Conservation (phyloP, 2,797 vertebrate species). For the Triplophysa yarkandensis region DNA sequence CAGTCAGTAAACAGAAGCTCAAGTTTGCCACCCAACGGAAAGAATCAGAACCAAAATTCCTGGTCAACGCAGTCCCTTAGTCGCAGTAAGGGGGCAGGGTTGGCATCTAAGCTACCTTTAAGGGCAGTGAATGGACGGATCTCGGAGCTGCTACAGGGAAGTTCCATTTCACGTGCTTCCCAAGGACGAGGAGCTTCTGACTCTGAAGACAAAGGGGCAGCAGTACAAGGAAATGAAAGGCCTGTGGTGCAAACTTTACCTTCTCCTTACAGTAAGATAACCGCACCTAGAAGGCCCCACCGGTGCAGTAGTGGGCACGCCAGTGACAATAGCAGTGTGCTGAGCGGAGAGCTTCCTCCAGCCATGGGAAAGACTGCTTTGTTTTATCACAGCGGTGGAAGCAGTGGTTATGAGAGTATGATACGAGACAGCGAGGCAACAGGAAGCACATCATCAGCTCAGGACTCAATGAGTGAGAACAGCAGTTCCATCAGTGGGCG, state of each 20-base stretch:
- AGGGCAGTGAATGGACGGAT: conserved; percentile 92
- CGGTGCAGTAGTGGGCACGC: conserved; percentile 93
- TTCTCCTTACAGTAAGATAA: conserved; percentile 98
- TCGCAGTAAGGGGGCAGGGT: conserved; percentile 83
- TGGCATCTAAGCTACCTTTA: conserved; percentile 89
- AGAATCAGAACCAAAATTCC: conserved; percentile 69
- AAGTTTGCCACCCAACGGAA: conserved; percentile 85
- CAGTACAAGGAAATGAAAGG: conserved; percentile 74
- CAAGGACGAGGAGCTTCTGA: conserved; percentile 74
- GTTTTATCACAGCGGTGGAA: conserved; percentile 97
- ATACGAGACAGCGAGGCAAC: conserved; percentile 96
- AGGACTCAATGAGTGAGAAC: conserved; percentile 96
- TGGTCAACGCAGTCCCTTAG: conserved; percentile 98
- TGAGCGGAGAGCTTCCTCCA: conserved; percentile 91
- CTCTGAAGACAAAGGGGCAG: conserved; percentile 64
- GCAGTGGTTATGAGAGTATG: conserved; percentile 98
- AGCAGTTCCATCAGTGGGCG: conserved; percentile 85
- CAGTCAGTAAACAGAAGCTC: conserved; percentile 88
- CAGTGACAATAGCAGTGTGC: conserved; percentile 93
- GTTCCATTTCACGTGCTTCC: conserved; percentile 68
- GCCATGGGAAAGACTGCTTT: conserved; percentile 98
- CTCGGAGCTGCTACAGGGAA: conserved; percentile 93
- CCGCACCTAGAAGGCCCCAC: conserved; percentile 89
- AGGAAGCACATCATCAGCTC: conserved; percentile 89
- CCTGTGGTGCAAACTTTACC: conserved; percentile 82